Percentiles rank a stretch among this genome's conserved stretches.
These are phyloP conservation scores for Lomographa bimaculata DNA, from an alignment of 2,888 invertebrate species.

Conservation along the genomic window DNA sequence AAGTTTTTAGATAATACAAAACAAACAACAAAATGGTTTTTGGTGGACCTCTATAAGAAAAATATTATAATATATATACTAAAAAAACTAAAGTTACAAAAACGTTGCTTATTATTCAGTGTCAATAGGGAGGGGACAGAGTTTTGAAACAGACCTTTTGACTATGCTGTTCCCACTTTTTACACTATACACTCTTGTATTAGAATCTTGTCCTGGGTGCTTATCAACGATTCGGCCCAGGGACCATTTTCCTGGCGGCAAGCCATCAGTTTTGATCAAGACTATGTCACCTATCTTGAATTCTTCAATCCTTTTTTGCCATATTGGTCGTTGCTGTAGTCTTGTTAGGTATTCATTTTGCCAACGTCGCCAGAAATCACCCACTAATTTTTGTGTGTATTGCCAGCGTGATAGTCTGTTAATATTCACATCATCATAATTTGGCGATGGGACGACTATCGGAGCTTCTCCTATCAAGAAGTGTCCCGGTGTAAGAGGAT, in stretches of 20 bases:
- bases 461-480: slow-evolving; percentile 28
- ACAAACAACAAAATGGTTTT: too few species aligned
- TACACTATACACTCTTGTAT: slow-evolving; percentile 12
- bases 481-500: too few species aligned
- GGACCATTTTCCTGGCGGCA: slow-evolving; percentile 32
- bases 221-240: slow-evolving; percentile 26
- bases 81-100: too few species aligned
- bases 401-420: slow-evolving; percentile 29
- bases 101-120: too few species aligned
- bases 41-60: too few species aligned
- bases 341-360: slow-evolving; percentile 31
- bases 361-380: slow-evolving; percentile 34
- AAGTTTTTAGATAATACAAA: too few species aligned
- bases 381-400: slow-evolving; percentile 21
- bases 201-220: slow-evolving; percentile 20
- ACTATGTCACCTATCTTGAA: slow-evolving; percentile 29
- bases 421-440: slow-evolving; percentile 10
- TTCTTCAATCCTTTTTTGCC: slow-evolving; percentile 18
- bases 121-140: slow-evolving; percentile 3
- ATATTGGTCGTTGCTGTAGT: slow-evolving; percentile 29
- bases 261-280: slow-evolving; percentile 21
- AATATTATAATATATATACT: too few species aligned
- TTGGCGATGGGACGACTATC: slow-evolving; percentile 10
- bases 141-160: background rate
- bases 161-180: slow-evolving; percentile 1